These are phyloP conservation scores for Lytechinus pictus DNA, from an alignment of 35 echinoderm and acorn worm genomes.

Conservation along the genomic window DNA sequence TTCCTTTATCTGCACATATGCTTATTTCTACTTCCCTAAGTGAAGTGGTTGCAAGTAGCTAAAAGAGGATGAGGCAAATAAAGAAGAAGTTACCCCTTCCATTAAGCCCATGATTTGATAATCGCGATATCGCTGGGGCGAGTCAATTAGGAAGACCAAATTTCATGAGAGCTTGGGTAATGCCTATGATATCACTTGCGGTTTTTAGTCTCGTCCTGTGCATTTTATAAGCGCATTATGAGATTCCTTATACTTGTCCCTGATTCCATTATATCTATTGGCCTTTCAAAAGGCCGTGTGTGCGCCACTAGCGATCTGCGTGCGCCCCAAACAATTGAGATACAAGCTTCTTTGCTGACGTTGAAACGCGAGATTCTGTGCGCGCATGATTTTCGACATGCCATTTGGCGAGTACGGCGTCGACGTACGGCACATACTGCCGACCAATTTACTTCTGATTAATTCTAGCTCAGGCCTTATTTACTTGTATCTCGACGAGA, in stretches of 20 bases:
- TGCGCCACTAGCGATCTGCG: slow-evolving; percentile 6
- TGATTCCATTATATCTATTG: background rate
- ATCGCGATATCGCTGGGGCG: background rate
- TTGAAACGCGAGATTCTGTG: slow-evolving; percentile 10
- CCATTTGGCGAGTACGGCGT: background rate
- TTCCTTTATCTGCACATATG: slow-evolving; percentile 3
- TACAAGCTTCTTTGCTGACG: slow-evolving; percentile 17
- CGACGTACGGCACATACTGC: background rate
- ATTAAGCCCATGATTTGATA: slow-evolving; percentile 19
- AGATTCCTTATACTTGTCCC: background rate
- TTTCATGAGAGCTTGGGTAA: background rate
- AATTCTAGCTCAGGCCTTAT: background rate
- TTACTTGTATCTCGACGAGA: background rate
- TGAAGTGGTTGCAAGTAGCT: background rate
- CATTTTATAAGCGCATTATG: slow-evolving; percentile 13
- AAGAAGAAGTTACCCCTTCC: background rate
- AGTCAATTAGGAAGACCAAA: background rate
- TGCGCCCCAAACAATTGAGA: slow-evolving; percentile 1
- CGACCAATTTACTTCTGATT: slow-evolving; percentile 18
- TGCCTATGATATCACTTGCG: slow-evolving; percentile 1
- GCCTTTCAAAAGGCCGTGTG: background rate
- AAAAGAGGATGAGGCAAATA: background rate
- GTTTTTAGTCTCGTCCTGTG: background rate
- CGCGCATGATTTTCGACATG: background rate
- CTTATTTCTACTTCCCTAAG: background rate